Conservation (phyloP, 2,888 invertebrate genomes). For the Agrochola lychnidis region DNA sequence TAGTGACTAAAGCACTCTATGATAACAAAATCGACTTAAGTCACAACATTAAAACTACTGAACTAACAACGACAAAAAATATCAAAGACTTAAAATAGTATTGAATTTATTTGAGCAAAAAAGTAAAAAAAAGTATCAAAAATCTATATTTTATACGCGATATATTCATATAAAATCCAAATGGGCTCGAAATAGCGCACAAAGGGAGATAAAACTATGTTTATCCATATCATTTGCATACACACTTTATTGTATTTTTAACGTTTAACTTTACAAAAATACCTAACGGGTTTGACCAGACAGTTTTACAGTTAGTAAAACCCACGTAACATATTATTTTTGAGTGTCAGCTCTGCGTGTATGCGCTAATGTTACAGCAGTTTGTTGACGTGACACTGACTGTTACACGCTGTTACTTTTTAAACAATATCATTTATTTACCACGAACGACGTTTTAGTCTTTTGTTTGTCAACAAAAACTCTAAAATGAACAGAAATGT, state of each 20-base stretch:
- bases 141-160: constrained; percentile 9
- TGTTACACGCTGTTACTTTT: neutral
- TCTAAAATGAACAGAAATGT: neutral
- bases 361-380: neutral
- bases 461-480: neutral
- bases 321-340: neutral
- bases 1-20: neutral
- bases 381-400: neutral
- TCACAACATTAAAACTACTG: neutral
- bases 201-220: constrained; percentile 45
- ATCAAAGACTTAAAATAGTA: neutral
- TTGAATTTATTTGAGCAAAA: constrained; percentile 11
- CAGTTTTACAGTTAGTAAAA: constrained; percentile 12
- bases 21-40: neutral
- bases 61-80: neutral
- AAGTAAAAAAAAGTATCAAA: neutral
- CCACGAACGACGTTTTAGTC: neutral
- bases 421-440: neutral
- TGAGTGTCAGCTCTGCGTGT: neutral
- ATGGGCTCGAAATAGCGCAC: constrained; percentile 15
- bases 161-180: constrained; percentile 36
- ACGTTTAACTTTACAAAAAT: constrained; percentile 14
- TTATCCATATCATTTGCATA: constrained; percentile 35
- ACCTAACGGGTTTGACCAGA: neutral
- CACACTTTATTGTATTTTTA: constrained; percentile 27